Evolutionary conservation across 2,797 vertebrate genomes (phyloP), one percentile per base, ranked within the genome.

Genomic region (Alauda arvensis): DNA sequence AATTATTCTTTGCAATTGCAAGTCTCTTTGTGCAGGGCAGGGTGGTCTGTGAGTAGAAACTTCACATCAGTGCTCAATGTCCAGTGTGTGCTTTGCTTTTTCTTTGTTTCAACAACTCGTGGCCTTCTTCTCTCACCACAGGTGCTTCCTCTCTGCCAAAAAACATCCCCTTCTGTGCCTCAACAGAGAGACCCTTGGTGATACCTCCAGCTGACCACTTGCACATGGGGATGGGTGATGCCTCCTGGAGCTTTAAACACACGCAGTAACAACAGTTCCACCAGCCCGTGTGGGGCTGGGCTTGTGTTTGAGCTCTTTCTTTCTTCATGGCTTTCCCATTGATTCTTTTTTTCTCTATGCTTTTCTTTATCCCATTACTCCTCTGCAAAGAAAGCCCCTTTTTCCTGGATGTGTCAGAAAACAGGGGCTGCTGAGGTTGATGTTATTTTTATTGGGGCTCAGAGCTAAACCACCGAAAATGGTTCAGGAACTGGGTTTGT

Each of bases 121-220:
- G 83, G 87, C 69, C 86, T 94, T 77, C 51, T 61, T 69, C 17
- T 62, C n/a, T 78, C 94, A 95, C 96, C 95, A 46, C 94, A 87
- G 25, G 1, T 26, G 34, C 74, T 96, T 97, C 95, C 93, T 66
- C 91, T 71, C 83, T 94, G 59, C 42, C 79, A 59, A 70, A 67
- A 68, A 33, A 53, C n/a, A 6, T 0, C 8, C 31, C 72, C 49
- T 34, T 43, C 45, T 13, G 11, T 45, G 34, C 56, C 33, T 33
- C 56, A 67, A 4, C 14, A 4, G 26, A n/a, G 34, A 51, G 57
- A 34, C 37, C 25, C 42, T 72, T 76, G 43, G 26, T 40, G 76
- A 69, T 89, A 46, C 65, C 62, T 92, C 40, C 25, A 39, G 76
- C 14, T 90, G 86, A 62, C 81, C 93, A 52, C 39, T 82, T 8